Conservation (phyloP, 1,140 invertebrate species). For the Maniola jurtina region DNA sequence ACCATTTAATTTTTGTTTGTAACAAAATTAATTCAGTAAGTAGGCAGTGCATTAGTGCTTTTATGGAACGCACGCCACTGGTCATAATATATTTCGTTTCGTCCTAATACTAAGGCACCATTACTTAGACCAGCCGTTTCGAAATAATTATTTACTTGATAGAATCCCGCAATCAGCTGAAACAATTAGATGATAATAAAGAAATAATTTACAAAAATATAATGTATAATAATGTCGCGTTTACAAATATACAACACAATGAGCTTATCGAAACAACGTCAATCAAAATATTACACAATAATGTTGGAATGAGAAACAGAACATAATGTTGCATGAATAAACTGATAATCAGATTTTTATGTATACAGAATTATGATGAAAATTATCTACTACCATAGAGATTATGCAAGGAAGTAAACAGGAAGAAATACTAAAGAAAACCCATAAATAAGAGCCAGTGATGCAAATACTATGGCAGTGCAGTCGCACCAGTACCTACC, state of each 20-base stretch:
- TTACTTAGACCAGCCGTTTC: constrained; percentile 49
- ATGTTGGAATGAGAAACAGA: constrained; percentile 66
- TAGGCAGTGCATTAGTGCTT: too few relatives aligned
- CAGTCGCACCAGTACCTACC: neutral
- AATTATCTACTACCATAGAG: neutral
- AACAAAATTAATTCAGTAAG: too few relatives aligned
- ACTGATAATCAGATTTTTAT: neutral
- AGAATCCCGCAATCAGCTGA: constrained; percentile 42
- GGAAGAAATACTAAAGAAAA: constrained; percentile 17
- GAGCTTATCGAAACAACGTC: constrained; percentile 41
- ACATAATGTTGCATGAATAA: constrained; percentile 16
- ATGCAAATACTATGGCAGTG: constrained; percentile 2
- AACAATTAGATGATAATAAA: constrained; percentile 37
- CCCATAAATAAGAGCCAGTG: neutral
- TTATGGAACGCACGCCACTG: too few relatives aligned
- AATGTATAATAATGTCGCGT: constrained; percentile 45
- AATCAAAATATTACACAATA: constrained; percentile 53
- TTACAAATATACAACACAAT: constrained; percentile 61
- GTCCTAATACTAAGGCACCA: too few relatives aligned
- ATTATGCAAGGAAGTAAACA: neutral
- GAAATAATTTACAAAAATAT: constrained; percentile 70
- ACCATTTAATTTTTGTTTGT: too few relatives aligned
- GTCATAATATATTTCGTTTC: too few relatives aligned
- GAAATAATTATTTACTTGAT: constrained; percentile 23
- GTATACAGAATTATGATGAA: neutral